Evolutionary conservation across 2,888 invertebrate species (phyloP).

Genomic region (Torymus texanus): DNA sequence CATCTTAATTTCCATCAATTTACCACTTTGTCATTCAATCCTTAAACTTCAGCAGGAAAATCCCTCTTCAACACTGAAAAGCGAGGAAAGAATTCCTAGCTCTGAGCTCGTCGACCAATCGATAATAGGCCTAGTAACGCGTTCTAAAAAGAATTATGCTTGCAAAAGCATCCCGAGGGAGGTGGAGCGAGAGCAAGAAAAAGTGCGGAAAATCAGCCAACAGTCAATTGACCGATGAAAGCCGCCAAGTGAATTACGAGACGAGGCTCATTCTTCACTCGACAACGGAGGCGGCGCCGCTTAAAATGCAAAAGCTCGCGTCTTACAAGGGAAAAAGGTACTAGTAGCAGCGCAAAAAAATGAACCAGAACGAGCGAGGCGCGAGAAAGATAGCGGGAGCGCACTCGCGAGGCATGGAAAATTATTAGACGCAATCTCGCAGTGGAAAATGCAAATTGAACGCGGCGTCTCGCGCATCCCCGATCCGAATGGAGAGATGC

Average conservation of each 20-base stretch:
- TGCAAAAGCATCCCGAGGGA: neutral
- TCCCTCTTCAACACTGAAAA: too few relatives aligned
- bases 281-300: constrained; percentile 1
- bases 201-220: constrained; percentile 7
- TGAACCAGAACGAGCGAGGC: neutral
- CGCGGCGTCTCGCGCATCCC: constrained; percentile 16
- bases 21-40: too few relatives aligned
- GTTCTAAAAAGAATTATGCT: neutral
- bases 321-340: neutral
- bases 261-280: constrained; percentile 13
- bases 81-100: too few relatives aligned
- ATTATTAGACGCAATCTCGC: constrained; percentile 54
- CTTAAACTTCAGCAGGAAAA: too few relatives aligned
- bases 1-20: too few relatives aligned
- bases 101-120: too few relatives aligned
- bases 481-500: constrained; percentile 26
- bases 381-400: constrained; percentile 9
- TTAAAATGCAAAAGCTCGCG: constrained; percentile 46
- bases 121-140: too few relatives aligned
- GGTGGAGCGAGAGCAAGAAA: neutral
- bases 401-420: constrained; percentile 27
- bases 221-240: constrained; percentile 49
- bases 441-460: constrained; percentile 51
- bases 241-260: constrained; percentile 43
- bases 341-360: neutral